Evolutionary conservation across 2,797 vertebrate genomes (phyloP), one percentile per base, ranked within the genome.

Genomic region (Oreochromis grahami): DNA sequence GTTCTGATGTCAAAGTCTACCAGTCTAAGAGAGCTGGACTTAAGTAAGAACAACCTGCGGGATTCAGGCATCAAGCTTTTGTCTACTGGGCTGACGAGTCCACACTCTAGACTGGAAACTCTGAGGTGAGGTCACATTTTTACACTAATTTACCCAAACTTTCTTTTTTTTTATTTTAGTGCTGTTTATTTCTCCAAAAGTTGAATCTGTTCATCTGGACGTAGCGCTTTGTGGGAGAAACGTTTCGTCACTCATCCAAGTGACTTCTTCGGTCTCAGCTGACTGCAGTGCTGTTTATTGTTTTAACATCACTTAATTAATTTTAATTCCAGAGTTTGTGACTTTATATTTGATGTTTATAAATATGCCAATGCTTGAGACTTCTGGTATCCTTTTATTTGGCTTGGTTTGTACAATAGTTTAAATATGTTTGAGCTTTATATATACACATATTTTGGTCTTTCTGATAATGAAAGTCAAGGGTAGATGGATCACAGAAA

Each of bases 41-140:
- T 60, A 11, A 60, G 56, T 60, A 60, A 60, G 15, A 60, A 60
- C 56, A 2, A 60, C 56, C 56, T 60, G 29, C 4, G 8, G 8
- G 56, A 60, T 60, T 60, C 56, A 19, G 56, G 56, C 29, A 34
- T 60, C 56, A 60, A 34, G 29, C 56, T 34, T 60, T 34, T 60
- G 56, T 60, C 56, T 19, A 34, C 58, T 63, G 9, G 32, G 11
- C 58, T 63, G 32, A 63, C 2, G 3, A 63, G 11, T 12, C 32
- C 32, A 21, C 6, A 13, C 10, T 63, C 9, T 34, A 60, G 56
- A 4, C 56, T 60, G 56, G 56, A 60, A 60, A 60, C 17, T 60
- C 15, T 63, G 32, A 36, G 58, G 58, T 38, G 34, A 63, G 34
- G 58, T 38, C 19, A 63, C 6, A 38, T 38, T 63, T 32, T 60